A percentile compares a stretch with the other conserved stretches of the same genome.
Evolutionary conservation across 2,113 vertebrate genomes (phyloP).

Genomic region (Ranitomeya variabilis): DNA sequence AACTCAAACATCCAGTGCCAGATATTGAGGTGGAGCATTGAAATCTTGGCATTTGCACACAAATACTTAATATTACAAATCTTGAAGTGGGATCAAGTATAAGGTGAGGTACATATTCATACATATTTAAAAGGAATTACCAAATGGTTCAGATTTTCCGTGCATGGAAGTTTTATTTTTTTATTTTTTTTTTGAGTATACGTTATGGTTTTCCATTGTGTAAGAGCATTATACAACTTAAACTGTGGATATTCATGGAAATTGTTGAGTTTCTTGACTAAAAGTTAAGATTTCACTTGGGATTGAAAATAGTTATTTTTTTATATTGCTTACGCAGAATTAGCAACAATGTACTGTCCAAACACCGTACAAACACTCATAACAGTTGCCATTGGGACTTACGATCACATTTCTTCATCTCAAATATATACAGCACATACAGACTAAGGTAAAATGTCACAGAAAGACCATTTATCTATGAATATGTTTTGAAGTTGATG

Average conservation of each 20-base stretch:
- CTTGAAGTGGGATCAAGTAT: constrained; percentile 45
- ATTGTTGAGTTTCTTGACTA: background rate
- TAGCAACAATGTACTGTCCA: too few species aligned
- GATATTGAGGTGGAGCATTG: constrained; percentile 48
- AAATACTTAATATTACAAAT: constrained; percentile 54
- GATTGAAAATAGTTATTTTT: background rate
- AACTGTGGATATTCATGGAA: background rate
- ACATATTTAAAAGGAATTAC: constrained; percentile 43
- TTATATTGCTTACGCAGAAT: too few species aligned
- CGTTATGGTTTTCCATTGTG: constrained; percentile 41
- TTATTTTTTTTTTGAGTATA: background rate
- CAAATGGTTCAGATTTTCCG: constrained; percentile 39
- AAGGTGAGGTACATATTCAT: constrained; percentile 53
- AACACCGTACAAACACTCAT: too few species aligned
- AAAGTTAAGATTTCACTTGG: background rate
- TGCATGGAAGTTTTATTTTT: constrained; percentile 14
- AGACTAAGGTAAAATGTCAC: too few species aligned
- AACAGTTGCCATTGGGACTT: too few species aligned
- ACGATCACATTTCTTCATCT: too few species aligned
- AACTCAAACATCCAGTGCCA: constrained; percentile 38
- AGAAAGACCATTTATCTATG: too few species aligned
- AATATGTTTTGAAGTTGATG: too few species aligned
- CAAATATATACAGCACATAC: too few species aligned
- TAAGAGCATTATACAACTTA: background rate
- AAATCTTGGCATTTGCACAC: constrained; percentile 44